Percentiles rank a stretch among this genome's conserved stretches.
These are phyloP conservation scores for Manis javanica DNA, from an alignment of 2,797 vertebrate species.

Conservation along the genomic window DNA sequence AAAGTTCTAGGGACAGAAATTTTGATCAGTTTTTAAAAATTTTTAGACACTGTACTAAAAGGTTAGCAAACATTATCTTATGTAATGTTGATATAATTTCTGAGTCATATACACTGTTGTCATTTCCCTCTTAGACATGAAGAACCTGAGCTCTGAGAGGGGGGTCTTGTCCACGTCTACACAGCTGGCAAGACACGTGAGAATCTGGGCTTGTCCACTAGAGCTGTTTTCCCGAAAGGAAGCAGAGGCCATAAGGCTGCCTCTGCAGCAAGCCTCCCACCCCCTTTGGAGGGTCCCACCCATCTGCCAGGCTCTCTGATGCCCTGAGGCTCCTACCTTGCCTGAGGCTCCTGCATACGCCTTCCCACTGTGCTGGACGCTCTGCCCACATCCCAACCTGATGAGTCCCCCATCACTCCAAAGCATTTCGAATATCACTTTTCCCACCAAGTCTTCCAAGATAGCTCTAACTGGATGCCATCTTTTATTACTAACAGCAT, in stretches of 20 bases:
- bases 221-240: neutral
- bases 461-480: neutral
- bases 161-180: too few species aligned
- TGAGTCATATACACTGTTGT: accelerated
- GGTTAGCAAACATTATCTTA: neutral
- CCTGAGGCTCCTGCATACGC: too few species aligned
- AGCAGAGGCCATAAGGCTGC: accelerated
- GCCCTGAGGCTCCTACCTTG: neutral
- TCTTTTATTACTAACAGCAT: neutral
- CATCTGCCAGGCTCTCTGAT: neutral
- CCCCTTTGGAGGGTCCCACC: too few species aligned
- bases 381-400: too few species aligned
- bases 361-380: neutral
- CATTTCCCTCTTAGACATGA: neutral
- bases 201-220: neutral
- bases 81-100: too few species aligned
- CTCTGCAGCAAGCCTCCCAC: neutral
- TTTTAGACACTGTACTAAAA: neutral
- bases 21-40: neutral
- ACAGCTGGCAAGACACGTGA: too few species aligned
- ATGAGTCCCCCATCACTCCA: too few species aligned
- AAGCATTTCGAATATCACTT: neutral
- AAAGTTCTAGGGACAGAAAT: neutral
- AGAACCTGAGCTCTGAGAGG: neutral
- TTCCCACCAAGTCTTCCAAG: neutral